Evolutionary conservation across 2,797 vertebrate species (phyloP).

Genomic region (Orientallactaga sibirica): DNA sequence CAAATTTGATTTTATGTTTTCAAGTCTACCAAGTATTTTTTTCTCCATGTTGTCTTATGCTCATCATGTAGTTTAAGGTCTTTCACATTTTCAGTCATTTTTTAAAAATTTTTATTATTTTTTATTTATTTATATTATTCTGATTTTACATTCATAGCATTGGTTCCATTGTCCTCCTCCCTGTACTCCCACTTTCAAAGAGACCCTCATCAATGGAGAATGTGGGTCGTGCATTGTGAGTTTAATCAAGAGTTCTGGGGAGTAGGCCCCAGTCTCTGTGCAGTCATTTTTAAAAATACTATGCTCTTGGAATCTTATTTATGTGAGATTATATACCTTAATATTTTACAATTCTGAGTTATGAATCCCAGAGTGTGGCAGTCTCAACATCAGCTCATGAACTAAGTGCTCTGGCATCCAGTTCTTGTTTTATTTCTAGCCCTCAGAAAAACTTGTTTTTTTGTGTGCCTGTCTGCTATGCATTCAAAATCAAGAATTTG

Average conservation of each 20-base stretch:
- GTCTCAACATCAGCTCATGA: background rate
- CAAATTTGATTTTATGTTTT: constrained; percentile 24
- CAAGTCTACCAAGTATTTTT: background rate
- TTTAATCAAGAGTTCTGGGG: too few relatives aligned
- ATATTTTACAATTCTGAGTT: constrained; percentile 25
- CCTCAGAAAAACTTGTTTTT: background rate
- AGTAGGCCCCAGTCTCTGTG: too few relatives aligned
- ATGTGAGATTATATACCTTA: background rate
- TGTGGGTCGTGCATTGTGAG: too few relatives aligned
- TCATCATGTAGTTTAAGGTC: background rate
- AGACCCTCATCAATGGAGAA: too few relatives aligned
- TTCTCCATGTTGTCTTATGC: background rate
- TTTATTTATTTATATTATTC: too few relatives aligned
- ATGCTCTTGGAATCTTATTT: background rate
- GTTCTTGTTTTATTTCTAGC: background rate
- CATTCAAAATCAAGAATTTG: constrained; percentile 38
- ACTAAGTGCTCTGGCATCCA: background rate
- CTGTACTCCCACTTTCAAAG: too few relatives aligned
- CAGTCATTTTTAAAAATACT: background rate
- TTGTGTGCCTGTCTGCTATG: background rate
- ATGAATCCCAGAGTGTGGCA: background rate
- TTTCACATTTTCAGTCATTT: constrained; percentile 27
- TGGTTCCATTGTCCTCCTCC: too few relatives aligned
- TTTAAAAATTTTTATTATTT: background rate
- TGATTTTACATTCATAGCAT: too few relatives aligned